phyloP scores from a whole-genome alignment of 2,797 vertebrate genomes.

The Oryzias dopingdopingensis region DNA sequence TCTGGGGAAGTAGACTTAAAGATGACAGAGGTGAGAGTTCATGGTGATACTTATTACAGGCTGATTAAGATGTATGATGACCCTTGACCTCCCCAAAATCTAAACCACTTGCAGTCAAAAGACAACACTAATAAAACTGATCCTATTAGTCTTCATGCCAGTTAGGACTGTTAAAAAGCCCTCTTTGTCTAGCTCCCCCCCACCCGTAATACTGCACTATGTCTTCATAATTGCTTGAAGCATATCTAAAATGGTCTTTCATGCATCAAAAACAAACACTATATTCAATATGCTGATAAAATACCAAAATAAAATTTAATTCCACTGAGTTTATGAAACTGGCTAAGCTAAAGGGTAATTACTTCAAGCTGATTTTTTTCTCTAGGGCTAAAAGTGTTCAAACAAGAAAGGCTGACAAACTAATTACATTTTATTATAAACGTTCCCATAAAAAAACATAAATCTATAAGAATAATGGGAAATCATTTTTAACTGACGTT shows the following conservation, averaged over 20 bases:
- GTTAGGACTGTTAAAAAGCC: conserved; percentile 31
- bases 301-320: conserved; percentile 13
- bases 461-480: conserved; percentile 42
- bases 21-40: conserved; percentile 56
- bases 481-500: conserved; percentile 20
- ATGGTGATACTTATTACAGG: conserved; percentile 65
- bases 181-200: conserved; percentile 11
- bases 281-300: conserved; percentile 21
- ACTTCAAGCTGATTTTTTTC: conserved; percentile 42
- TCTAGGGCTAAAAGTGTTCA: conserved; percentile 28
- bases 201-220: conserved; percentile 10
- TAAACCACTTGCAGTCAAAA: conserved; percentile 69
- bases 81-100: conserved; percentile 60
- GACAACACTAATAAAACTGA: conserved; percentile 54
- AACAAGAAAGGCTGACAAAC: conserved; percentile 33
- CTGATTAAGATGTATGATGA: conserved; percentile 57
- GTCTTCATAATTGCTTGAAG: conserved; percentile 13
- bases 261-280: conserved; percentile 23
- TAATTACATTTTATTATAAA: conserved; percentile 55
- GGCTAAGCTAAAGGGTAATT: conserved; percentile 17
- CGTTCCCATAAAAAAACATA: conserved; percentile 47
- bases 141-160: conserved; percentile 30
- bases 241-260: conserved; percentile 3
- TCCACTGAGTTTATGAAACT: conserved; percentile 13
- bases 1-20: conserved; percentile 20